Evolutionary conservation across 2,888 invertebrate species (phyloP), one percentile per base, ranked within the genome.

Genomic region (Drosophila recens): DNA sequence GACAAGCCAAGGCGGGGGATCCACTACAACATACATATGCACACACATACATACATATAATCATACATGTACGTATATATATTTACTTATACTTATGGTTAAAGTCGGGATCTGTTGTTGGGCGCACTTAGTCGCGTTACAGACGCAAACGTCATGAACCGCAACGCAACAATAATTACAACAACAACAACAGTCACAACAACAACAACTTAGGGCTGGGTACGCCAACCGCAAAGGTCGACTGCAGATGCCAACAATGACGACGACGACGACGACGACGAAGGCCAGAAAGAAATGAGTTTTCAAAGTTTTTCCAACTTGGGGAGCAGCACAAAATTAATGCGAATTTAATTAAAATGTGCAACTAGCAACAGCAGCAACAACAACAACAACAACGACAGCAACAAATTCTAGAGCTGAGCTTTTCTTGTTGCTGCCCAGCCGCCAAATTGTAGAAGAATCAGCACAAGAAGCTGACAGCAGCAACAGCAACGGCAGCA

Each of bases 91-190:
- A 5, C n/a, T 5, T 17, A 51, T 64, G 54, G 8, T 6, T 69
- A 36, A 65, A 65, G 75, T 74, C 62, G 66, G 56, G 51, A 69
- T 69, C 33, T 56, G 34, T 45, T 51, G 75, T 59, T 78, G 76
- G 75, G 77, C 86, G 86, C 82, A 87, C 82, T 87, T 82, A 85
- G 82, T 80, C 82, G 82, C 74, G 71, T 81, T 86, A 72, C 86
- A 87, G 87, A 87, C 79, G 77, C 83, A 76, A 82, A 86, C 88
- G 83, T 82, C 86, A 83, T 89, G 87, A 87, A 87, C 89, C 87
- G 87, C 89, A 89, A 87, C 89, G 88, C 85, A 80, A 87, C 82
- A 89, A 89, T 87, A 89, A 87, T 89, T 85, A 87, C 85, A 87
- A 84, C 73, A 85, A 85, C 23, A 82, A 46, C 51, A 83, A 53